Evolutionary conservation across 64 coral and sea anemone genomes (phyloP).

Genomic region (Stichodactyla helianthus): DNA sequence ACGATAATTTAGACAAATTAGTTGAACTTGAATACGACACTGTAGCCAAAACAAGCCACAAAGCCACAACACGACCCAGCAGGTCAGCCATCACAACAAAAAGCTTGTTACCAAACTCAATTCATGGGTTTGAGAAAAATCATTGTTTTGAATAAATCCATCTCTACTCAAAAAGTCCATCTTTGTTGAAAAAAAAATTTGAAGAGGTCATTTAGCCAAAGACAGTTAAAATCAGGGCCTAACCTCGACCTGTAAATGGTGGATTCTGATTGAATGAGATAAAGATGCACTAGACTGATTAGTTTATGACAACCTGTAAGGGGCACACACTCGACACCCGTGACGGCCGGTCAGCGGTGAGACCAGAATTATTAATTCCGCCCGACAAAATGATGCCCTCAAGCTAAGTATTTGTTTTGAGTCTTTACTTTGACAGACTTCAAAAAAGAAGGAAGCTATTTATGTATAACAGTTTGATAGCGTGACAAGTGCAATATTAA

Average conservation of each 20-base stretch:
- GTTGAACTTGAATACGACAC: conserved; percentile 3
- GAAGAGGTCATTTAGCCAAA: not conserved
- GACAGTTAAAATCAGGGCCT: conserved; percentile 13
- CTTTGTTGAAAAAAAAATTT: not conserved
- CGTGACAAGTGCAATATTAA: not conserved
- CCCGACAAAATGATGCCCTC: not conserved
- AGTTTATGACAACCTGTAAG: conserved; percentile 21
- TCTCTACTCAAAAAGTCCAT: not conserved
- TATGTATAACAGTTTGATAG: not conserved
- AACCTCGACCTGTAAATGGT: conserved; percentile 3
- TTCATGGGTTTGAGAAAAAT: not conserved
- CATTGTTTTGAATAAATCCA: not conserved
- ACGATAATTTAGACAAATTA: not conserved
- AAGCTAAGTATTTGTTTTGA: not conserved
- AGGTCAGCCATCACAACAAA: not conserved
- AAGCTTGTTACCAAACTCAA: not conserved
- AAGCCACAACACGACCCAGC: not conserved
- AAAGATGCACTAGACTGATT: not conserved
- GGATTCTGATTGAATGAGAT: conserved; percentile 27
- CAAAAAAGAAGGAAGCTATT: not conserved
- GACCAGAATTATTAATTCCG: not conserved
- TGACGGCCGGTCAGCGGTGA: conserved; percentile 13
- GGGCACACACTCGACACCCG: conserved; percentile 24
- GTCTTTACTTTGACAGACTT: not conserved
- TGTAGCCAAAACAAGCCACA: not conserved